Evolutionary conservation across 2,113 vertebrate genomes (phyloP), one percentile per base, ranked within the genome.

Genomic region (Phrynocephalus versicolor): DNA sequence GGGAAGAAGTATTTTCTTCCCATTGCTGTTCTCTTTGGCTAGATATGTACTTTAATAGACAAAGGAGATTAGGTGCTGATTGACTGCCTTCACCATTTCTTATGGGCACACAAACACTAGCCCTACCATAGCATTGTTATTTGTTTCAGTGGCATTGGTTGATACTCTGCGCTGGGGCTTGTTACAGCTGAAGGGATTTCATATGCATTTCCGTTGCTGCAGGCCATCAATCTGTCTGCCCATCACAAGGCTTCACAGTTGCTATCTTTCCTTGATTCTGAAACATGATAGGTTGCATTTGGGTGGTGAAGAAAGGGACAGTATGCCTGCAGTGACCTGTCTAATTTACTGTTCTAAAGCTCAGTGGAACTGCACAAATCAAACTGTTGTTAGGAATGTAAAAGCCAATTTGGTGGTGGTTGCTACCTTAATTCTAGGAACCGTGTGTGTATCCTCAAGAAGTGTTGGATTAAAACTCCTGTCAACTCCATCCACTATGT

Each of bases 331-430:
- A 88, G 86, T 94, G 94, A 94, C 95, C 93, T 94, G 95, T 92
- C 96, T 95, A 95, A 93, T 90, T 87, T 80, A 83, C 90, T 90
- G 93, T 92, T 94, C 85, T 91, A 92, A 93, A 80, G 89, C 93
- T 94, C 85, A 90, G 80, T 92, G 93, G 92, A 95, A 95, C 94
- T 93, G 91, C 92, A 94, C 88, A 91, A 91, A 95, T 94, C 93
- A 91, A 90, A 85, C 85, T 62, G 65, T 55, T 85, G 75, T 82
- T 0, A 18, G 55, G 64, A 81, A 39, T 25, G 27, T 55, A 70
- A 30, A 69, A 16, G 16, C 25, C 51, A 21, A 21, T 33, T 39
- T 60, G 57, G 18, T 78, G 16, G 79, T 14, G 21, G 78, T 12
- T 18, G 14, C 78, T 69, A 57, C 1, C 35, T 62, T 80, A 69